Evolutionary conservation across 1,140 invertebrate genomes (phyloP), one percentile per base, ranked within the genome.

Genomic region (Cydia pomonella): DNA sequence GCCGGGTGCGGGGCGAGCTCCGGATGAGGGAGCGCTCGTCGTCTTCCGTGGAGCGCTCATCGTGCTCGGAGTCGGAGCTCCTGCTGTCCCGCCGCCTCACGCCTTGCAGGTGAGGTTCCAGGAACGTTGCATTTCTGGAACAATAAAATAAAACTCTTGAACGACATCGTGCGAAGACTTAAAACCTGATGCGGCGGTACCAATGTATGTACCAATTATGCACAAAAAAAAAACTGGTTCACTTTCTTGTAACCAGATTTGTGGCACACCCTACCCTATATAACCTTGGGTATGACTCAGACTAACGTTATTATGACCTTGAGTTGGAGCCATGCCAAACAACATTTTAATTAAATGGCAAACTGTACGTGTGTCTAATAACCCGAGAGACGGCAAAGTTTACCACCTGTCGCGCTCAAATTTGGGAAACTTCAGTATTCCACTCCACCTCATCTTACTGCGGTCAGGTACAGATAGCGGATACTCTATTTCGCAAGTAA

Each of bases 71-170:
- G 76, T 93, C 93, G 1, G 93, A 93, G 76, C 92, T 93, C 9
- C 89, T 83, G 63, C 91, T 92, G 73, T 89, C 85, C 12, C 91
- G 83, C 59, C 92, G 85, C 62, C 92, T 91, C 77, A 93, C 84
- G 18, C 92, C 93, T 85, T 93, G 93, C 9, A 93, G 80, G 75
- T 93, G 93, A 0, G 93, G 92, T 75, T 93, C 93, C 18, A 93
- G 84, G 79, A 93, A 93, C 29, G 93, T 92, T 66, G 93, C 92
- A 89, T 92, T 93, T 86, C 93, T 93, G 90, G 0, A 91, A 93
- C 85, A 88, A 89, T 77, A 59, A 76, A 50, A 82, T 47, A 63
- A 80, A 74, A 69, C 62, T 47, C 44, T 47, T 47, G 66, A 25
- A 66, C 66, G 16, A 38, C 9, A 38, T 44, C 41, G 7, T 44